Base-by-base conservation (phyloP, 2,888 invertebrate genomes). In the Acleris emargana region DNA sequence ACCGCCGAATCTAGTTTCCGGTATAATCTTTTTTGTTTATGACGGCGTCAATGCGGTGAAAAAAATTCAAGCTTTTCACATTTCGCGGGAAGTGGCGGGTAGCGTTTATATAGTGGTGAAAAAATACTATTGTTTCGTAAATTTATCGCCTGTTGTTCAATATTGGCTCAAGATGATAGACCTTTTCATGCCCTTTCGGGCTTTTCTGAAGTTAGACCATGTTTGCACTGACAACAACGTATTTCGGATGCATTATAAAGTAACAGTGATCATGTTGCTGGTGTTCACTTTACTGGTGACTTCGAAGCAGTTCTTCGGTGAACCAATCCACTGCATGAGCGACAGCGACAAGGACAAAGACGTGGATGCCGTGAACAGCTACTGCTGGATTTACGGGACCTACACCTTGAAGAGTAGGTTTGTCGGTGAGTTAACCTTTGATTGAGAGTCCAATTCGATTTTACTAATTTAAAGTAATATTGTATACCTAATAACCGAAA, bases 241-340 rank as follows among this genome's bases (percentile, higher is more conserved):
- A 9, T 97, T 96, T 80, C 94, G 95, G 52, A 89, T 97, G 79
- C 96, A 97, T 83, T 96, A 96, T 79, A 95, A 95, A 79, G 92
- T 94, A 43, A 96, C 96, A 0, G 95, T 95, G 57, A 93, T 95
- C 58, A 93, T 97, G 77, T 86, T 97, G 67, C 87, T 97, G 49
- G 93, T 95, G 25, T 96, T 95, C 84, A 95, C 96, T 1, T 87
- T 97, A 74, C 81, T 97, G 74, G 94, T 97, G 52, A 96, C 96
- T 25, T 95, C 96, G 16, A 96, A 96, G 76, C 96, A 97, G 83
- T 97, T 96, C 87, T 97, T 97, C 75, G 97, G 97, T 0, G 96
- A 97, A 74, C 97, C 97, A 0, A 97, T 97, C 59, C 94, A 95
- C 75, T 97, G 97, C 82, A 93, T 95, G 80, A 89, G 92, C 6